These are phyloP conservation scores for Pangasius larnaudii DNA, from an alignment of 2,797 vertebrate species.

Conservation along the genomic window DNA sequence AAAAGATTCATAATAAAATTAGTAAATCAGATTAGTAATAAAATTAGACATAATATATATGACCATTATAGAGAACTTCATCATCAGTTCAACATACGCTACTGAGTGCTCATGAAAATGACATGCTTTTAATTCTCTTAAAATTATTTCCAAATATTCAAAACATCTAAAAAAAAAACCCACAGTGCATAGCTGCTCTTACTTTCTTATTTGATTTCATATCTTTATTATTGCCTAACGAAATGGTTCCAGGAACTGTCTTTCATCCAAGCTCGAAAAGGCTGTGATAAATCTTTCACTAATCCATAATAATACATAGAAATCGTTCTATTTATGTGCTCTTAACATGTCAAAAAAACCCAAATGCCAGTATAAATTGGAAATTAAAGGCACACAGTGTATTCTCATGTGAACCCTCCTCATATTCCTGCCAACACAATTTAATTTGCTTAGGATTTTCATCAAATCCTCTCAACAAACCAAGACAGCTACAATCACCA, in stretches of 20 bases:
- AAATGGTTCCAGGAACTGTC: slow-evolving; percentile 10
- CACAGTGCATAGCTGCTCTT: background rate
- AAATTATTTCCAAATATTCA: background rate
- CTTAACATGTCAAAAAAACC: slow-evolving; percentile 13
- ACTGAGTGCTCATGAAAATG: background rate
- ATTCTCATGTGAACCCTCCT: slow-evolving; percentile 19
- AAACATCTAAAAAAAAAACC: background rate
- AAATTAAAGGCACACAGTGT: slow-evolving; percentile 22
- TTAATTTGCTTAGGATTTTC: slow-evolving; percentile 30
- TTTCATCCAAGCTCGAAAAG: slow-evolving; percentile 23
- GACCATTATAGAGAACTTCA: background rate
- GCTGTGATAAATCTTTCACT: slow-evolving; percentile 25
- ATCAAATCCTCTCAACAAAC: slow-evolving; percentile 23
- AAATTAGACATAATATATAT: background rate
- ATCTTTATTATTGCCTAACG: background rate
- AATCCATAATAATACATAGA: slow-evolving; percentile 20
- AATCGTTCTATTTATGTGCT: slow-evolving; percentile 25
- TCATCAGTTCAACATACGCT: background rate
- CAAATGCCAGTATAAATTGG: slow-evolving; percentile 25
- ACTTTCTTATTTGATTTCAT: background rate
- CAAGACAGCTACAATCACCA: slow-evolving; percentile 18
- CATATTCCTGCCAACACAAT: slow-evolving; percentile 28
- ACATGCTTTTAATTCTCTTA: background rate
- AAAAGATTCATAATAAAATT: background rate
- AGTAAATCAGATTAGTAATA: background rate